Evolutionary conservation across 2,113 vertebrate genomes (phyloP).

Genomic region (Caretta caretta): DNA sequence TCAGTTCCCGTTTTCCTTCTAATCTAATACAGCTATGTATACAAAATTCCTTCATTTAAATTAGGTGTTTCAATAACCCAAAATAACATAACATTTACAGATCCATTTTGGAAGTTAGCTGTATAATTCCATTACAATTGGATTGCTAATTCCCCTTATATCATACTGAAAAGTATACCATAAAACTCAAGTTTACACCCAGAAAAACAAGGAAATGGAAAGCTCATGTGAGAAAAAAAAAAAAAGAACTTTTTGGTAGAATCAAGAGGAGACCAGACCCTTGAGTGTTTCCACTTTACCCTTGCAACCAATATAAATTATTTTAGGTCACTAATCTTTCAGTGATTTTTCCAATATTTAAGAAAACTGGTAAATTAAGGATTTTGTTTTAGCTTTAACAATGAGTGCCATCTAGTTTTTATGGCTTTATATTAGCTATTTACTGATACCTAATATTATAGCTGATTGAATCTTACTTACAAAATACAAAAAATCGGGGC

Average conservation of each 20-base stretch:
- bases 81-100: conserved; percentile 10
- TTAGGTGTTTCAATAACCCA: conserved; percentile 34
- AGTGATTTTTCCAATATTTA: neutral
- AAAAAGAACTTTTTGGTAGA: neutral
- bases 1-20: conserved; percentile 8
- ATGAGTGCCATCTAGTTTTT: conserved; percentile 16
- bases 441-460: neutral
- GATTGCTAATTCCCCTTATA: conserved; percentile 27
- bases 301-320: neutral
- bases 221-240: neutral
- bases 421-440: neutral
- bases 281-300: neutral
- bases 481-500: neutral
- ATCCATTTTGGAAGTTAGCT: conserved; percentile 10
- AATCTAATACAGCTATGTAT: neutral
- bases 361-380: neutral
- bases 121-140: neutral
- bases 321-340: neutral
- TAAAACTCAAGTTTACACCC: conserved; percentile 4
- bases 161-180: neutral
- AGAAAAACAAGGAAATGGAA: neutral
- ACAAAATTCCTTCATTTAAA: conserved; percentile 21
- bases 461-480: neutral
- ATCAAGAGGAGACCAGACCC: neutral
- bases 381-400: neutral